phyloP scores from a whole-genome alignment of 2,888 invertebrate genomes.

The Calameuta filiformis region DNA sequence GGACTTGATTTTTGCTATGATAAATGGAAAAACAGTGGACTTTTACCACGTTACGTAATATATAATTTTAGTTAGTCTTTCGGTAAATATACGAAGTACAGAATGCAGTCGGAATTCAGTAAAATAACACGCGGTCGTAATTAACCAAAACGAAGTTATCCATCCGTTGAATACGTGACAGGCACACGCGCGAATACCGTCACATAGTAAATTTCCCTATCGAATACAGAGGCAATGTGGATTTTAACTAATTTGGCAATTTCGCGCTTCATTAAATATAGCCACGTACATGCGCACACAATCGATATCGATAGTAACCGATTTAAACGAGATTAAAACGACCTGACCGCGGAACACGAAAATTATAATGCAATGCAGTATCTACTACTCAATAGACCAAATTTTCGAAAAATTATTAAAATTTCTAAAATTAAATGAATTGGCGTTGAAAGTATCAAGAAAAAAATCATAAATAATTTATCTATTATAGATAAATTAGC shows the following conservation, averaged over 20 bases:
- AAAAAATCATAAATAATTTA: neutral
- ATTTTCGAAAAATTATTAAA: too few relatives aligned
- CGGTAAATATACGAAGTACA: neutral
- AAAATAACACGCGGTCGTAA: constrained; percentile 42
- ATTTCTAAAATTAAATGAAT: neutral
- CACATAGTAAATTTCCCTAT: constrained; percentile 18
- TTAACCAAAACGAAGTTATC: constrained; percentile 48
- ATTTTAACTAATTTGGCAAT: constrained; percentile 57
- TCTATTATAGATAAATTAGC: neutral
- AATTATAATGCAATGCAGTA: neutral
- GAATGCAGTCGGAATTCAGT: constrained; percentile 33
- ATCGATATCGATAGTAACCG: neutral
- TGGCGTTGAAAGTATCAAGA: too few relatives aligned
- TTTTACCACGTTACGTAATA: neutral
- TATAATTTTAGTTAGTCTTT: neutral
- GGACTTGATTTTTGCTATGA: neutral
- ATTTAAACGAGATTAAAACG: neutral
- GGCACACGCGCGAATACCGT: constrained; percentile 23
- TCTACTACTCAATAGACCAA: neutral
- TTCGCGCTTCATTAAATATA: constrained; percentile 53
- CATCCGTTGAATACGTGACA: constrained; percentile 25
- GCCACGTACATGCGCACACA: constrained; percentile 11
- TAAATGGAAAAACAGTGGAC: neutral
- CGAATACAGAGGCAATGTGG: constrained; percentile 30
- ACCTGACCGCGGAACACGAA: neutral